Base-by-base conservation (phyloP, 2,113 vertebrate genomes). In the Passer domesticus region DNA sequence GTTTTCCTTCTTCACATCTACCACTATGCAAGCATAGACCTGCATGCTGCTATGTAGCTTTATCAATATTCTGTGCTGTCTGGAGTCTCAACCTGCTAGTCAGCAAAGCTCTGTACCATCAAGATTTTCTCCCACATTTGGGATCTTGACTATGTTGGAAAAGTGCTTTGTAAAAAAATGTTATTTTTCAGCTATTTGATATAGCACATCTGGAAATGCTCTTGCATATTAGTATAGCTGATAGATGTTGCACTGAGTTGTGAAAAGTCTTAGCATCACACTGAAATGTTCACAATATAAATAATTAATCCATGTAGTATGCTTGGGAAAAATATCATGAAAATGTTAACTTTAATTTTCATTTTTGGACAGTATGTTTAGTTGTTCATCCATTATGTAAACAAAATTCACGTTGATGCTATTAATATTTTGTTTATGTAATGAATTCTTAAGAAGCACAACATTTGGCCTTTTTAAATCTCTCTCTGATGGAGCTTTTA, bases 191-290 rank as follows among this genome's bases (percentile, higher is more conserved):
- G 2, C n/a, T 89, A 3, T 60, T 56, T 89, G 15, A 53, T 53
- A 37, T 3, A 49, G 3, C 7, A 66, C 0, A 3, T 41, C 41
- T 52, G n/a, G 15, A 15, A 18, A 39, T 14, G 7, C 2, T 58
- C 37, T 66, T 62, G 15, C 4, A 8, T 56, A 47, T 62, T 69
- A 43, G 6, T 33, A 15, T 23, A 63, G 15, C 5, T 86, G 8
- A 4, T 49, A 64, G 19, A 50, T 60, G 11, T 37, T 78, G 15
- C 10, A 70, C 0, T 31, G 43, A 87, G 6, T 39, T 76, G 31
- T 1, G 4, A 56, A 83, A 88, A 79, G 43, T 70, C 46, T 59
- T 80, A 67, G 10, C 7, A 72, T 59, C 43, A 58, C 12, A 37
- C 4, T 3, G 16, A 25, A 81, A 62, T 67, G 15, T 59, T 77